These are phyloP conservation scores for Eucera pruinosa DNA, from an alignment of 2,888 invertebrate genomes.

Conservation along the genomic window DNA sequence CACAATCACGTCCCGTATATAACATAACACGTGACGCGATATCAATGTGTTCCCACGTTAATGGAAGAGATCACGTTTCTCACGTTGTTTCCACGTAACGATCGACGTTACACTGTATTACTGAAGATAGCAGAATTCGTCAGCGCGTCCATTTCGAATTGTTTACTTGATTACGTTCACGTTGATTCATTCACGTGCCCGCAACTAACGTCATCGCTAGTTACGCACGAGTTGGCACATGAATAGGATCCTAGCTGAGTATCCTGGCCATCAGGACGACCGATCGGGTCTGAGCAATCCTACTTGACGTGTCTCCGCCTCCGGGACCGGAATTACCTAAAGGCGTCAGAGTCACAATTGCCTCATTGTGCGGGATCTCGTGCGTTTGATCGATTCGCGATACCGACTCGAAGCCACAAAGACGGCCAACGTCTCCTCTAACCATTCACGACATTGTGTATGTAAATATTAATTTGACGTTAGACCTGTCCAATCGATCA, in stretches of 20 bases:
- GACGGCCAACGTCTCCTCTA: background rate
- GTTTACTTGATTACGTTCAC: conserved; percentile 54
- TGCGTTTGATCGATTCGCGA: conserved; percentile 39
- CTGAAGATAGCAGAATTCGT: conserved; percentile 54
- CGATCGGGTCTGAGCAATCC: conserved; percentile 46
- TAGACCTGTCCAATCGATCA: background rate
- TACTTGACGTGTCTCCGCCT: conserved; percentile 33
- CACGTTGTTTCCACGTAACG: no score
- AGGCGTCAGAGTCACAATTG: conserved; percentile 58
- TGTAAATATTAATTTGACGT: conserved; percentile 22
- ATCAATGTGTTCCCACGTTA: no score
- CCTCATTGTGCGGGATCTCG: conserved; percentile 40
- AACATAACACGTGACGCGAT: no score
- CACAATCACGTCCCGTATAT: no score
- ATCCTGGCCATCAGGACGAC: conserved; percentile 46
- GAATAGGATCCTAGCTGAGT: conserved; percentile 58
- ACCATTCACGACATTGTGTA: background rate
- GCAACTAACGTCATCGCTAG: conserved; percentile 63
- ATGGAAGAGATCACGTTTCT: no score
- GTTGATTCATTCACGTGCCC: conserved; percentile 59
- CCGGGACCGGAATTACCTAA: conserved; percentile 45
- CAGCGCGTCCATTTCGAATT: conserved; percentile 61
- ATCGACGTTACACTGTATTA: no score
- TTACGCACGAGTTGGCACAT: conserved; percentile 61
- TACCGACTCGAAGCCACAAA: background rate